Evolutionary conservation across 2,797 vertebrate genomes (phyloP).

Genomic region (Pangasius sanitwongsei): DNA sequence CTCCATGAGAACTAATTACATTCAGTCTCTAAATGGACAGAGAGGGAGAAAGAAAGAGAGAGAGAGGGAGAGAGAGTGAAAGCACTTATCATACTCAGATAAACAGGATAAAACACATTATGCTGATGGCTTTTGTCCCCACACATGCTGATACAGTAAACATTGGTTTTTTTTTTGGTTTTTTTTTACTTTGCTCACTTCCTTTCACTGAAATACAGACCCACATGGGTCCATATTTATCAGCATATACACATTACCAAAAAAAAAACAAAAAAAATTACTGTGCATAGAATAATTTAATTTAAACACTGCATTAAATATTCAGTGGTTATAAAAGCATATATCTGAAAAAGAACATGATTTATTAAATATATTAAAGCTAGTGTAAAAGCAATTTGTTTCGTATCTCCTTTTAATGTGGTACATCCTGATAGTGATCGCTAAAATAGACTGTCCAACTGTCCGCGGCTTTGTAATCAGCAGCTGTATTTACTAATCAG

Average conservation of each 20-base stretch:
- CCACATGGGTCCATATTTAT: not conserved
- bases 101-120: conserved; percentile 49
- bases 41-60: not conserved
- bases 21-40: conserved; percentile 32
- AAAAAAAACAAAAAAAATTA: not conserved
- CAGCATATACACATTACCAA: not conserved
- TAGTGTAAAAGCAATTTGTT: not conserved
- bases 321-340: not conserved
- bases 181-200: conserved; percentile 10
- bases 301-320: conserved; percentile 1
- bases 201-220: not conserved
- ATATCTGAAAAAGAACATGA: not conserved
- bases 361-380: not conserved
- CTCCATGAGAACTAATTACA: conserved; percentile 46
- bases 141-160: conserved; percentile 37
- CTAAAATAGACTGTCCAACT: not conserved
- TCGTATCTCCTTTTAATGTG: not conserved
- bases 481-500: not conserved
- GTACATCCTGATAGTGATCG: not conserved
- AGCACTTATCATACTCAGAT: conserved; percentile 42
- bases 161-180: not conserved
- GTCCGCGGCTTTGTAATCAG: not conserved
- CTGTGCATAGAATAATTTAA: not conserved
- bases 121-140: conserved; percentile 45
- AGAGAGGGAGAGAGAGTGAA: not conserved